Percentiles rank a stretch among this genome's conserved stretches.
Conservation (phyloP, 2,888 invertebrate genomes). For the Eucriotettix oculatus region DNA sequence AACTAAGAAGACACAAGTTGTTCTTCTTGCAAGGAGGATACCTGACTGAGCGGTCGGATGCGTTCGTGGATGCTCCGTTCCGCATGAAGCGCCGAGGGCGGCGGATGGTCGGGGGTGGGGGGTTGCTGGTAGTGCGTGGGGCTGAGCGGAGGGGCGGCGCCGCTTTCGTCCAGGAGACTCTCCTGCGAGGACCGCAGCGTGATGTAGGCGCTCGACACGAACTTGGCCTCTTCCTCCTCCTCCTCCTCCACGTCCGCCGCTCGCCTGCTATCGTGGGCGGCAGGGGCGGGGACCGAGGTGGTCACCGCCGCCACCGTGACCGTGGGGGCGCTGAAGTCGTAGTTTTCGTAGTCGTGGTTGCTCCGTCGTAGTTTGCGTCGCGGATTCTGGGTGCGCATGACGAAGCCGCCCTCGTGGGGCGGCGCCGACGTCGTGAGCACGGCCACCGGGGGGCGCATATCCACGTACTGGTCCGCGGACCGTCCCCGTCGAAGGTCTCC, state of each 20-base stretch:
- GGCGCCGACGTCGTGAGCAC: constrained; percentile 28
- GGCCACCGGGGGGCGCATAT: constrained; percentile 38
- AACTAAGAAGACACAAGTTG: no score
- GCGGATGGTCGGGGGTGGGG: constrained; percentile 87
- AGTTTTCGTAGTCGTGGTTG: constrained; percentile 25
- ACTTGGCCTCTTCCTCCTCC: constrained; percentile 24
- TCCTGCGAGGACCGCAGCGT: constrained; percentile 40
- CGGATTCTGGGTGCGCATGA: constrained; percentile 55
- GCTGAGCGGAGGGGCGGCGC: constrained; percentile 43
- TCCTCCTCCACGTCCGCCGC: constrained; percentile 1
- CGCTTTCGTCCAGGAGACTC: constrained; percentile 37
- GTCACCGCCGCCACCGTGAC: background rate
- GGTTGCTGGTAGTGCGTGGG: constrained; percentile 84
- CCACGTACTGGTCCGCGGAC: constrained; percentile 63
- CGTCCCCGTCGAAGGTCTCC: constrained; percentile 56
- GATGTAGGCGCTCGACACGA: constrained; percentile 36
- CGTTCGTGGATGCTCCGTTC: constrained; percentile 77
- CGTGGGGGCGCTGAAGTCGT: constrained; percentile 28
- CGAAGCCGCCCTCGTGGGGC: constrained; percentile 48
- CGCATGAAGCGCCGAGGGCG: constrained; percentile 78
- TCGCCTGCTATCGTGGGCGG: constrained; percentile 17
- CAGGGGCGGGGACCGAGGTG: background rate
- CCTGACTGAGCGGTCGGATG: constrained; percentile 80
- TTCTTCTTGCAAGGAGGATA: constrained; percentile 22
- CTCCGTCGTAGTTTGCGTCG: constrained; percentile 45